Base-by-base conservation (phyloP, 2,113 vertebrate genomes). In the Gambusia affinis region DNA sequence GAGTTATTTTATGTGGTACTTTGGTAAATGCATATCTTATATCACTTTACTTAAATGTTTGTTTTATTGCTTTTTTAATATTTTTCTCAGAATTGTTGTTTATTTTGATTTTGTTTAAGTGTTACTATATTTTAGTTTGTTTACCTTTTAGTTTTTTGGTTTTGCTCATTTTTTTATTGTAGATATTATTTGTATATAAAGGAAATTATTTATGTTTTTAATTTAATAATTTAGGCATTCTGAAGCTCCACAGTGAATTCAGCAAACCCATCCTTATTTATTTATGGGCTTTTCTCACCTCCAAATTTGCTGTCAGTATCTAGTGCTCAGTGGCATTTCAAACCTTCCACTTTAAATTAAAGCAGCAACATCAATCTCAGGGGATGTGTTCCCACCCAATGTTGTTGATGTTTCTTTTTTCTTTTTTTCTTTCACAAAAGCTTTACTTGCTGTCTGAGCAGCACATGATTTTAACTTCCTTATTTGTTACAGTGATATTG, bases 271-370 rank as follows among this genome's bases (percentile, higher is more conserved):
- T 88, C 60, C 77, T 80, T 27, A 27, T 27, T 88, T 90, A 88
- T 91, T 90, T 86, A 91, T 82, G 69, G 66, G 28, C 28, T 73
- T 72, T 69, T 85, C 76, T 81, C 80, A 82, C 80, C 83, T 88
- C 83, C 73, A 88, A 15, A 87, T 84, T 85, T 73, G 73, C 84
- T 69, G 81, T 87, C 75, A 79, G 76, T 89, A 79, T 91, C 80
- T 37, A 60, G 66, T 65, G 85, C 75, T 85, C 90, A 87, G 84
- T 85, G 83, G 80, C 70, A 54, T 90, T 86, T 90, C 81, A 85
- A 85, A 71, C 72, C 85, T 37, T 79, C 68, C 78, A 71, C 72
- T 86, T 85, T 37, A 86, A 81, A 87, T 90, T 85, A 89, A 75
- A 27, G 76, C 65, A 27, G 77, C 75, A 67, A 51, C 89, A 84